Base-by-base conservation (phyloP, 1,140 invertebrate genomes). In the Drosophila burlai region DNA sequence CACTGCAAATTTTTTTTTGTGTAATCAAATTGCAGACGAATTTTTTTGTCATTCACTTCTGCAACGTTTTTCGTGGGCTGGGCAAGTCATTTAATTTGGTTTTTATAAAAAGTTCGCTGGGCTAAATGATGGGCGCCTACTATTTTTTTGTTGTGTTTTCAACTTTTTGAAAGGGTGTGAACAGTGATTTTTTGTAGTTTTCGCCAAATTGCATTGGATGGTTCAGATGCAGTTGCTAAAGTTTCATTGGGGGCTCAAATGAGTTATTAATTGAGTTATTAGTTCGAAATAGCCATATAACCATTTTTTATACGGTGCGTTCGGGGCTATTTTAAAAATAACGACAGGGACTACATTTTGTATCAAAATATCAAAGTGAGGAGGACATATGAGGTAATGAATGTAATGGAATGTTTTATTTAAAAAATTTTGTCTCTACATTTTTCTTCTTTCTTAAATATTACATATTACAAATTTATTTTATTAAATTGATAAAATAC, bases 251-350 rank as follows among this genome's bases (percentile, higher is more conserved):
- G 58, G 43, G 26, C 43, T 55, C 60, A 83, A 86, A 83, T 86
- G 80, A 87, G 83, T 86, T 86, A 83, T 86, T 86, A 86, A 86
- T 86, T 86, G 76, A 87, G 84, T 86, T 86, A 86, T 80, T 83
- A 80, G 67, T 82, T 85, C 38, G 64, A 78, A 85, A 55, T 79
- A 67, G 61, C 79, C 65, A 50, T 64, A 50, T 57, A 62, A 34
- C 34, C n/a, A 59, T 65, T 68, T 34, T 34, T 11, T 2, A 26
- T 24, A n/a, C 18, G 11, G n/a, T 24, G 34, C 7, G 13, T 11
- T 49, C 13, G 34, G n/a, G 10, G 8, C 13, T 29, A 10, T 13
- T 29, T 11, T 24, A 3, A 29, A 29, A 7, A 29, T 26, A 26
- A 26, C 26, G 26, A 26, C 4, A 26, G 26, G 4, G 26, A 4